A percentile compares a stretch with the other conserved stretches of the same genome.
Evolutionary conservation across 92 coral and sea anemone species (phyloP).

Genomic region (Hydrozoanthus gracilis): DNA sequence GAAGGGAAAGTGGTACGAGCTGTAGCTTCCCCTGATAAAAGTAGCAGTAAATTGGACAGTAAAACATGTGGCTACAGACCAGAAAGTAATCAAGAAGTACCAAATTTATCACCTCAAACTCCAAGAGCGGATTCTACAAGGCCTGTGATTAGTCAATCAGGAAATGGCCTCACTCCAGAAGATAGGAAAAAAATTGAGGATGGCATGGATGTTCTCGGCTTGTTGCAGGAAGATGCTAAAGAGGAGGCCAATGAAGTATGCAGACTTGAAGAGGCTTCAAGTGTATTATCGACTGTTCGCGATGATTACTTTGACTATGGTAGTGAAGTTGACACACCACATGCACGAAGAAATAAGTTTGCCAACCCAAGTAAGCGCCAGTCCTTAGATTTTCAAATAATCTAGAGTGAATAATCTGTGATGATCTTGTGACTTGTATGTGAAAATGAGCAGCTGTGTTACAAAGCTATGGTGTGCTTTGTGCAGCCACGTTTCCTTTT

Average conservation of each 20-base stretch:
- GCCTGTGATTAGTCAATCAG: conserved; percentile 27
- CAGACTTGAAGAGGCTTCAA: neutral
- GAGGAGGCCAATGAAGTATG: neutral
- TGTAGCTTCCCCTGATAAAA: neutral
- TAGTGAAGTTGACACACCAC: conserved; percentile 68
- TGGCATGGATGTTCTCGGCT: conserved; percentile 72
- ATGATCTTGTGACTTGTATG: no score
- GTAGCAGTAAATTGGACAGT: conserved; percentile 1
- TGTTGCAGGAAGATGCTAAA: conserved; percentile 44
- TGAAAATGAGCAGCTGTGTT: neutral
- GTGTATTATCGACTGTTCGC: conserved; percentile 69
- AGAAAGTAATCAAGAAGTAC: neutral
- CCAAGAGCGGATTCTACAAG: conserved; percentile 38
- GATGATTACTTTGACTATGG: conserved; percentile 93
- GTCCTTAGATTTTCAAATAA: conserved; percentile 34
- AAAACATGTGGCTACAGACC: conserved; percentile 4
- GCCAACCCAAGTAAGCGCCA: conserved; percentile 24
- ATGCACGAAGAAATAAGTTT: conserved; percentile 7
- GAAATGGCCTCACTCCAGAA: conserved; percentile 46
- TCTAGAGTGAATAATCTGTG: neutral
- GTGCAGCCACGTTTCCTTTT: no score
- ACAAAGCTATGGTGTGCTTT: neutral
- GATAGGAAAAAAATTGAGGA: conserved; percentile 59
- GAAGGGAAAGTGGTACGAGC: conserved; percentile 58
- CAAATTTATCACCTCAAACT: conserved; percentile 39